phyloP scores from a whole-genome alignment of 2,113 vertebrate genomes.

The Neofelis nebulosa region DNA sequence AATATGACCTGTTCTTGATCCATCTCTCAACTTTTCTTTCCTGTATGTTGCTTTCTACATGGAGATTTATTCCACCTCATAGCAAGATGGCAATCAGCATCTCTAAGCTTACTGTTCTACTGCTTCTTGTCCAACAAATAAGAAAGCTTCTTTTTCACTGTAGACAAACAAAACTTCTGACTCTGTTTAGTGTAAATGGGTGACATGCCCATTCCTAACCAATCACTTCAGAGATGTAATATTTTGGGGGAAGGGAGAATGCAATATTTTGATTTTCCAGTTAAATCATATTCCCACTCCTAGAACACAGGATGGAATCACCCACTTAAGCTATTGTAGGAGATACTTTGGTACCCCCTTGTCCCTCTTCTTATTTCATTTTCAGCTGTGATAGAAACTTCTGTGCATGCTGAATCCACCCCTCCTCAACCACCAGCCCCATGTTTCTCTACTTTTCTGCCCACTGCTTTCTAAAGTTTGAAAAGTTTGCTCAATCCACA shows the following conservation, averaged over 20 bases:
- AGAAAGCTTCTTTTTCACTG: not conserved
- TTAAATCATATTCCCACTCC: not conserved
- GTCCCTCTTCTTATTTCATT: not conserved
- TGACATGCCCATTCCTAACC: not conserved
- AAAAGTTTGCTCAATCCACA: not conserved
- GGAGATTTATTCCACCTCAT: not conserved
- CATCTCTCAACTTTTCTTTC: not conserved
- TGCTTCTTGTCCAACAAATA: not conserved
- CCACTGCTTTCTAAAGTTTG: not conserved
- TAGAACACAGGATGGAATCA: not conserved
- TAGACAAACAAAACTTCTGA: not conserved
- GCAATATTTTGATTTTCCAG: not conserved
- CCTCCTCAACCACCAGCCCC: not conserved
- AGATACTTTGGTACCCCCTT: not conserved
- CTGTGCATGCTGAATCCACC: not conserved
- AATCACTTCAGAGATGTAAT: not conserved
- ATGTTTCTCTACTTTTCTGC: not conserved
- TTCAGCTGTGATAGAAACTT: not conserved
- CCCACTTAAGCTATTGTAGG: not conserved
- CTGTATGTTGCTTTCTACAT: not conserved
- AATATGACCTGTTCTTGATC: not conserved
- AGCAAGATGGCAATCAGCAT: not conserved
- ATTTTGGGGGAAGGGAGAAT: not conserved
- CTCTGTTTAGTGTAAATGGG: not conserved
- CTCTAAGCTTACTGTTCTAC: not conserved